Base-by-base conservation (phyloP, 2,113 vertebrate genomes). In the Sylvilagus bachmani region DNA sequence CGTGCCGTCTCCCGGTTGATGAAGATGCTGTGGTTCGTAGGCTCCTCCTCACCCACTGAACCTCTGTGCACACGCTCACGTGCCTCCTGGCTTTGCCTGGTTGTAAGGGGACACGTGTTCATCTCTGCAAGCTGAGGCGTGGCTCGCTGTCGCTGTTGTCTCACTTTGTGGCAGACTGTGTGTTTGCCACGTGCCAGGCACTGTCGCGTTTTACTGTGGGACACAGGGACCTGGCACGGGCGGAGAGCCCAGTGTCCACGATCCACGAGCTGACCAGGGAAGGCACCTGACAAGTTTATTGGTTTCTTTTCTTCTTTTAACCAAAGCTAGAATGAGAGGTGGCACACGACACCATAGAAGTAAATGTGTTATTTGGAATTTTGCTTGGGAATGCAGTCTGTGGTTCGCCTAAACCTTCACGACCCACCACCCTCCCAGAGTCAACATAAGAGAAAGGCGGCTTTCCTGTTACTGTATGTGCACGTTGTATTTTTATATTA, bases 351-450 rank as follows among this genome's bases (percentile, higher is more conserved):
- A 0, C 71, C 77, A 53, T 1, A 85, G 91, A 95, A 84, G n/a
- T 38, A 11, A 94, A 84, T 29, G 22, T 77, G 88, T 0, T 70
- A 29, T 5, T 77, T 73, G 80, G 74, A 61, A 21, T 62, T 22
- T 74, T 96, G 31, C 89, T 95, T 89, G 24, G 82, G 86, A 96
- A 93, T 96, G 83, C 19, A 78, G 86, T 88, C 16, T 84, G 86
- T 31, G 5, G 0, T 95, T 95, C 77, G 64, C 94, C 92, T 66
- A 77, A 81, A 89, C 49, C 31, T n/a, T 14, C 1, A 3, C 31
- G n/a, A 8, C 13, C 61, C 2, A 12, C 21, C 24, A 1, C 24
- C 17, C 24, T 16, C 36, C 92, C 70, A 3, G 1, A 38, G 53
- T 3, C 2, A 70, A 8, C 1, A 6, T 58, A 58, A 58, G 55